phyloP scores from a whole-genome alignment of 2,113 vertebrate genomes.

The Piprites chloris region DNA sequence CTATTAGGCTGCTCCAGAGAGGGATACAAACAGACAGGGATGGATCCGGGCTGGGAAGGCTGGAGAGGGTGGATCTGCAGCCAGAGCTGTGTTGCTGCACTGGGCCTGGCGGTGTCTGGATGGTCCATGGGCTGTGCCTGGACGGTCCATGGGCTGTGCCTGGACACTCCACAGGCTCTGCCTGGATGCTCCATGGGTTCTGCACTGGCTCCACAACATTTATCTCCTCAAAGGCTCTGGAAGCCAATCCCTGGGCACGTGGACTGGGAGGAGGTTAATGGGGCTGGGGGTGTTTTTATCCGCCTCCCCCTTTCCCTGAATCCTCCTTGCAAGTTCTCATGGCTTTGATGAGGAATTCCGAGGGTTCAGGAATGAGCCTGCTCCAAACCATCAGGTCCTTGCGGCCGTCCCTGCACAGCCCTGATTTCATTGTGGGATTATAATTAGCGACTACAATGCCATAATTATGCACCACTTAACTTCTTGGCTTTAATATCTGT shows the following conservation, averaged over 20 bases:
- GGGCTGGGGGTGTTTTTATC: not conserved
- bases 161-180: not conserved
- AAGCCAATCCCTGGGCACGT: fast-evolving
- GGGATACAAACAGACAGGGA: conserved; percentile 46
- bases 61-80: not conserved
- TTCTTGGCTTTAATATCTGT: conserved; percentile 59
- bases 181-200: not conserved
- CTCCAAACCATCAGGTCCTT: conserved; percentile 16
- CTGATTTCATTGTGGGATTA: conserved; percentile 67
- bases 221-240: not conserved
- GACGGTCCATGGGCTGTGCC: not conserved
- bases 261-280: fast-evolving
- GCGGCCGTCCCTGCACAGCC: conserved; percentile 31
- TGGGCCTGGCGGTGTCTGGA: not conserved
- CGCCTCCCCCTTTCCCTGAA: not conserved
- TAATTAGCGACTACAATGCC: conserved; percentile 71
- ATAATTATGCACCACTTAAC: conserved; percentile 68
- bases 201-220: fast-evolving
- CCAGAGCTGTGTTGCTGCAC: not conserved
- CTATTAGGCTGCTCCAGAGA: conserved; percentile 74
- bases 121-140: not conserved
- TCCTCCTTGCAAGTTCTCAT: not conserved
- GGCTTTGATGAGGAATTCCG: not conserved
- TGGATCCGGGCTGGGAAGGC: not conserved
- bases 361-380: not conserved